Base-by-base conservation (phyloP, 2,888 invertebrate genomes). In the Mythimna vitellina region DNA sequence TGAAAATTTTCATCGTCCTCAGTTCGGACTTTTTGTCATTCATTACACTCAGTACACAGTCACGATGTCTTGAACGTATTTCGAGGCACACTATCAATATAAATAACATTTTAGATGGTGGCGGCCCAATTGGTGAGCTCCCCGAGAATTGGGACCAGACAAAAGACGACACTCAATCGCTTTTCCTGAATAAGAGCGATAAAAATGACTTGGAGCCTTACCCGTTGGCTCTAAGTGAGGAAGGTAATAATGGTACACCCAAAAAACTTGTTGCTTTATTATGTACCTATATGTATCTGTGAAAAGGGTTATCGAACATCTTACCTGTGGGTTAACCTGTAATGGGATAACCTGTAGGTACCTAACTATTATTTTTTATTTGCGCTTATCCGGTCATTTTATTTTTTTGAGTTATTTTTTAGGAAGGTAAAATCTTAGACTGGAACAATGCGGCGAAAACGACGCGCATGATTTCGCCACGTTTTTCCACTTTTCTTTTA, bases 111-210 rank as follows among this genome's bases (percentile, higher is more conserved):
- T 79, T 80, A 86, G 86, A 87, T 96, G 96, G 95, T 91, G 95
- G 93, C 84, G 93, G 93, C 84, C 90, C 94, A 81, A 93, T 95
- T 81, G 94, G 93, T 85, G 96, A 96, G 87, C 90, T 96, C 79
- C 96, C 96, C 74, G 96, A 96, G 88, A 96, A 96, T 89, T 96
- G 96, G 96, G 96, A 96, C 90, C 96, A 96, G 90, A 94, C 96
- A 67, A 96, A 96, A 92, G 96, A 96, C 81, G 96, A 96, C 89
- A 95, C 93, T 54, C 96, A 96, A 83, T 96, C 96, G 57, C 90
- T 96, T 81, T 96, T 96, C 89, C 91, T 96, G 88, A 96, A 96
- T 91, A 96, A 96, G 90, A 96, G 95, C 87, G 96, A 96, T 90
- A 96, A 96, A 92, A 96, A 96, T 88, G 96, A 96, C 88, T 88